These are phyloP conservation scores for Heterotilapia buettikoferi DNA, from an alignment of 2,113 vertebrate species.

Conservation along the genomic window DNA sequence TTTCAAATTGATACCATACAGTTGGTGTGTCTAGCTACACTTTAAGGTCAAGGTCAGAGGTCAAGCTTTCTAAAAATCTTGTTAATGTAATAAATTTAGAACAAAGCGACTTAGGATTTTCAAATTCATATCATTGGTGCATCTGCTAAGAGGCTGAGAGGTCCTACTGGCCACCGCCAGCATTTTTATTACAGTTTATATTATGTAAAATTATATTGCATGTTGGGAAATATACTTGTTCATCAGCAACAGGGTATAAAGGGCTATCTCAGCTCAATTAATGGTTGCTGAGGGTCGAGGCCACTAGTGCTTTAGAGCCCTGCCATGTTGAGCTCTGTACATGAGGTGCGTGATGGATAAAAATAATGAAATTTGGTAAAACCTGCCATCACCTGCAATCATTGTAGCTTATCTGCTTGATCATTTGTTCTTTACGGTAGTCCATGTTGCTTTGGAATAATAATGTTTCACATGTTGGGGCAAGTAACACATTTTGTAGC, in stretches of 20 bases:
- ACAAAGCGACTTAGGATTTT: not conserved
- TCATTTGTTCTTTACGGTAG: not conserved
- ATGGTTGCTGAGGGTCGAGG: not conserved
- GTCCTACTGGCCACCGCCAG: not conserved
- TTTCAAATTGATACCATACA: not conserved
- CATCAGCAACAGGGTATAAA: not conserved
- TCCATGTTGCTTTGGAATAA: not conserved
- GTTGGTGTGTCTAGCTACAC: not conserved
- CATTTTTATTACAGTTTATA: not conserved
- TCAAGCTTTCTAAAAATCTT: not conserved
- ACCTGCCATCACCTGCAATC: not conserved
- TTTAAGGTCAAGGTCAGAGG: not conserved
- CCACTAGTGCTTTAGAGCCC: not conserved
- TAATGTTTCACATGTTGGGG: not conserved
- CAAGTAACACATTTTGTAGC: not conserved
- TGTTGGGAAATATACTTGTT: not conserved
- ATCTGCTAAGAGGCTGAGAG: not conserved
- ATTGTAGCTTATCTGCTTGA: not conserved
- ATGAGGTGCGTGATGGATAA: not conserved
- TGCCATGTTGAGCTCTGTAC: not conserved
- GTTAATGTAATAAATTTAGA: not conserved
- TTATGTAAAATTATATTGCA: not conserved
- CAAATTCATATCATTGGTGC: not conserved
- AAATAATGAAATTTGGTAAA: not conserved
- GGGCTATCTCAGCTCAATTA: not conserved